Conservation (phyloP, 2,888 invertebrate genomes). For the Muschampia plurimacula region DNA sequence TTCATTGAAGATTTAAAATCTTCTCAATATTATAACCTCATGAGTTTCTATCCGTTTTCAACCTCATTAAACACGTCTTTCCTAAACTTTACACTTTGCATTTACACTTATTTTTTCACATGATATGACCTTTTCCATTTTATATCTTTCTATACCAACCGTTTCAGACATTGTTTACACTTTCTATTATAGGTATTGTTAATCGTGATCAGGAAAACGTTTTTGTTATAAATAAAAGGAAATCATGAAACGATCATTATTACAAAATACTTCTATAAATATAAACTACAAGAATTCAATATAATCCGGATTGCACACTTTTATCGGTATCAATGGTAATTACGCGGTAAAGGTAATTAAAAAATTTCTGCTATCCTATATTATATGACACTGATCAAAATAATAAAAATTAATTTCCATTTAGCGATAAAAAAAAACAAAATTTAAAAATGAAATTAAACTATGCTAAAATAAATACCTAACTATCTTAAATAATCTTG, state of each 20-base stretch:
- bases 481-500: slow-evolving; percentile 85
- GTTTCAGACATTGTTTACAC: slow-evolving; percentile 75
- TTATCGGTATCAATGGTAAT: slow-evolving; percentile 59
- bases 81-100: slow-evolving; percentile 70
- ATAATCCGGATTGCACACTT: slow-evolving; percentile 70
- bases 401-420: slow-evolving; percentile 60
- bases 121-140: slow-evolving; percentile 78
- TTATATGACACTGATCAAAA: slow-evolving; percentile 76
- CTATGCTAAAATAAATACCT: slow-evolving; percentile 86
- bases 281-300: slow-evolving; percentile 58
- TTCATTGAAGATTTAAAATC: slow-evolving; percentile 81
- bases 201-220: slow-evolving; percentile 56
- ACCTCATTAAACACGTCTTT: slow-evolving; percentile 73
- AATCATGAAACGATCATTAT: slow-evolving; percentile 11
- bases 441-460: slow-evolving; percentile 76
- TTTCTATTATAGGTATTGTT: slow-evolving; percentile 46
- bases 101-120: slow-evolving; percentile 72
- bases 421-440: slow-evolving; percentile 62
- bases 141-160: slow-evolving; percentile 64
- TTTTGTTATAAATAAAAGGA: slow-evolving; percentile 44
- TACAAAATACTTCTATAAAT: slow-evolving; percentile 37
- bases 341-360: slow-evolving; percentile 47
- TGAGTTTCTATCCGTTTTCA: slow-evolving; percentile 72
- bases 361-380: slow-evolving; percentile 63
- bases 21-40: slow-evolving; percentile 70